phyloP scores from a whole-genome alignment of 2,797 vertebrate genomes.

The Halcyon leucocephala region DNA sequence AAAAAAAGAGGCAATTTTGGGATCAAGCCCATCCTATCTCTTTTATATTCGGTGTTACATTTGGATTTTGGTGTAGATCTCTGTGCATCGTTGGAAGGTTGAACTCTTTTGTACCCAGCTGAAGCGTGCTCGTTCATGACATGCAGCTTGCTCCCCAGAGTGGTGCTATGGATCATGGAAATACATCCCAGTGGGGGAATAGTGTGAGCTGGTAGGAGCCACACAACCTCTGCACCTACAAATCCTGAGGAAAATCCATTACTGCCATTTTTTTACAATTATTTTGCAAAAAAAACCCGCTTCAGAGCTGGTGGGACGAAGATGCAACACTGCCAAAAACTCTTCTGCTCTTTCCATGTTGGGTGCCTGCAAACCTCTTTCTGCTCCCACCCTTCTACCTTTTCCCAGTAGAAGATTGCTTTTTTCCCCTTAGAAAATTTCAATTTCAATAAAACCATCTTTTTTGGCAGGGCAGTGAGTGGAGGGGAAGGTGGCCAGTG shows the following conservation, averaged over 20 bases:
- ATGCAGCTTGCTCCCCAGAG: rapidly evolving
- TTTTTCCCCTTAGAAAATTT: not conserved
- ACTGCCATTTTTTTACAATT: rapidly evolving
- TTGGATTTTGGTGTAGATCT: not conserved
- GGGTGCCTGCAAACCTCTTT: not conserved
- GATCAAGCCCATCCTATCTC: not conserved
- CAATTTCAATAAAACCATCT: rapidly evolving
- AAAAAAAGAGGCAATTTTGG: not conserved
- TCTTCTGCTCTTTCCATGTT: not conserved
- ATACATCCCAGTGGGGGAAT: not conserved
- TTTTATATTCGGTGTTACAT: not conserved
- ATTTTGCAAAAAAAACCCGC: not conserved
- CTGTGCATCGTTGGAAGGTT: rapidly evolving
- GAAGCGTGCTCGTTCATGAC: not conserved
- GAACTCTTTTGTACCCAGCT: not conserved
- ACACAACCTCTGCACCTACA: rapidly evolving
- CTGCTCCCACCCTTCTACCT: not conserved
- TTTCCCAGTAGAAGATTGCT: not conserved
- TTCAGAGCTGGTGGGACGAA: not conserved
- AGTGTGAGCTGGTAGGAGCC: not conserved
- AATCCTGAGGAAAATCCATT: not conserved
- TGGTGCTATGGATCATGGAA: not conserved
- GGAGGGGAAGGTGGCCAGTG: not conserved
- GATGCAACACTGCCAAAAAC: rapidly evolving
- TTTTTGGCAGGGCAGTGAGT: not conserved